Evolutionary conservation across 37 sponge, comb jelly and placozoan genomes (phyloP).

Genomic region (Oscarella lobularis): DNA sequence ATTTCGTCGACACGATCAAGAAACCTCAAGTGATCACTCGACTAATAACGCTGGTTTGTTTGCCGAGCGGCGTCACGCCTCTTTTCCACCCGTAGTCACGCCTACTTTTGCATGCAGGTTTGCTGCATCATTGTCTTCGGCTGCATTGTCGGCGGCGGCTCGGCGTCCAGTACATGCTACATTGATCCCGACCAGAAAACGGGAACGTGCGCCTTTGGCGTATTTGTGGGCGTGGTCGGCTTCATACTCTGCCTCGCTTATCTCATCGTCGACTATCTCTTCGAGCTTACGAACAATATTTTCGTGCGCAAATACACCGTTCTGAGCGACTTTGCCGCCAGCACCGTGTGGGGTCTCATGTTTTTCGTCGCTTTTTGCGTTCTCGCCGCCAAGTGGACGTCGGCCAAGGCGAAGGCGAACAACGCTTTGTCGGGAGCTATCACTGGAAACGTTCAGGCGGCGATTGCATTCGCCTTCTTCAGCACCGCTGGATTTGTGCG

Average conservation of each 20-base stretch:
- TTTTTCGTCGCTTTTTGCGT: not conserved
- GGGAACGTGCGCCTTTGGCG: not conserved
- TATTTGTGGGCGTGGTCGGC: not conserved
- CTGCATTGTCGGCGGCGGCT: not conserved
- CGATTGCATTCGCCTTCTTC: not conserved
- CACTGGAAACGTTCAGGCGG: not conserved
- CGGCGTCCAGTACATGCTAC: not conserved
- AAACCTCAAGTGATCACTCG: conserved; percentile 1
- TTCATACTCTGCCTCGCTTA: not conserved
- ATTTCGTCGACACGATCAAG: not conserved
- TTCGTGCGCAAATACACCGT: not conserved
- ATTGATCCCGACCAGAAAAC: not conserved
- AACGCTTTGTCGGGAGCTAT: not conserved
- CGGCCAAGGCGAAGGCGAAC: too few species aligned
- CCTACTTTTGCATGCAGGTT: not conserved
- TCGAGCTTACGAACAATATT: not conserved
- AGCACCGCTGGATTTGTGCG: not conserved
- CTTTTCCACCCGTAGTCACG: not conserved
- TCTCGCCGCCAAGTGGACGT: not conserved
- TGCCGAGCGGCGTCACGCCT: not conserved
- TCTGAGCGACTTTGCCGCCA: not conserved
- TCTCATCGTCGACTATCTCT: not conserved
- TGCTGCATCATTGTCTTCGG: not conserved
- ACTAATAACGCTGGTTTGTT: not conserved
- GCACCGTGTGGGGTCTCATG: not conserved